Conservation (phyloP, 2,797 vertebrate species). For the Spinibarbus caldwelli region DNA sequence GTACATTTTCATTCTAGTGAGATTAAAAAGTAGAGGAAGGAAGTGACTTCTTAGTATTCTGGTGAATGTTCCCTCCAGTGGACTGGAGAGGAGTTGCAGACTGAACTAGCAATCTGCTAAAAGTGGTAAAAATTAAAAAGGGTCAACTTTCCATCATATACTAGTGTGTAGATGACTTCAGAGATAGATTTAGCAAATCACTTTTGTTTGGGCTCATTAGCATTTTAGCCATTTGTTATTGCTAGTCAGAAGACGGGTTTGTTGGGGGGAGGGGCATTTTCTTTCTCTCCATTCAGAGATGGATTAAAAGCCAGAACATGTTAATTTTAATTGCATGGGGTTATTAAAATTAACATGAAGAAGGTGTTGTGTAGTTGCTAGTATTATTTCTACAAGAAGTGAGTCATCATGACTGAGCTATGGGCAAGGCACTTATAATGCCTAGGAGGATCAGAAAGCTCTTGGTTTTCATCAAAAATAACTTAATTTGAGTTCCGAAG, state of each 20-base stretch:
- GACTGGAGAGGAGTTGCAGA: not conserved
- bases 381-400: not conserved
- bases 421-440: not conserved
- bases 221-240: not conserved
- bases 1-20: not conserved
- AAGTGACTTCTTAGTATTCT: not conserved
- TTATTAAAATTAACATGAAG: not conserved
- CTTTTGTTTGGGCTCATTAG: not conserved
- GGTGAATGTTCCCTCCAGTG: not conserved
- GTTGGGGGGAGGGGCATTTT: not conserved
- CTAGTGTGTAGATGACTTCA: too few species aligned
- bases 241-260: not conserved
- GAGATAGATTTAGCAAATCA: not conserved
- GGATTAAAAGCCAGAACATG: too few species aligned
- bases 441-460: too few species aligned
- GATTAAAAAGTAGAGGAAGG: not conserved
- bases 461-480: too few species aligned
- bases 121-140: not conserved
- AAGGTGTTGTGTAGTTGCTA: not conserved
- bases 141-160: not conserved
- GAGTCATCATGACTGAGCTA: not conserved
- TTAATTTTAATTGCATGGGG: not conserved
- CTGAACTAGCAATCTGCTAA: not conserved
- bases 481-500: too few species aligned
- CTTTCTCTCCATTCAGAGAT: too few species aligned